Percentiles rank a stretch among this genome's conserved stretches.
phyloP scores from a whole-genome alignment of 2,888 invertebrate genomes.

The Athetis lepigone region DNA sequence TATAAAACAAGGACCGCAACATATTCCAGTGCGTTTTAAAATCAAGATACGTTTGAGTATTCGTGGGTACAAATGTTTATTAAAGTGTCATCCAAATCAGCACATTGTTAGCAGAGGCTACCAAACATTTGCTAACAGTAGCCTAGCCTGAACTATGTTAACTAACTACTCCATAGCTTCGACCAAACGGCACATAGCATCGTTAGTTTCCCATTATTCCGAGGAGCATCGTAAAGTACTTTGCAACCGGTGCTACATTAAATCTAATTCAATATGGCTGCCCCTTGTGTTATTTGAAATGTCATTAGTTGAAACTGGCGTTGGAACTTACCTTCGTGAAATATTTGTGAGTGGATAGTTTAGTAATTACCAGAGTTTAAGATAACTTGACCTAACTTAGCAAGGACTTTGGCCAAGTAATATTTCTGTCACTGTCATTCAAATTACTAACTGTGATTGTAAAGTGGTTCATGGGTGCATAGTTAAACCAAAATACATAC shows the following conservation, averaged over 20 bases:
- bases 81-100: not conserved
- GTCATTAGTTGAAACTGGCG: conserved; percentile 31
- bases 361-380: not conserved
- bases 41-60: no score
- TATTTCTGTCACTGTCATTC: no score
- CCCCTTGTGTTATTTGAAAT: conserved; percentile 15
- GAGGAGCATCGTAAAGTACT: conserved; percentile 36
- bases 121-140: not conserved
- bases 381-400: no score
- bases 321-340: conserved; percentile 27
- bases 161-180: conserved; percentile 26
- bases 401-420: no score
- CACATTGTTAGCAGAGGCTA: not conserved
- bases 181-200: conserved; percentile 30
- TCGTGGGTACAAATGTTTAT: not conserved
- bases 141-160: not conserved
- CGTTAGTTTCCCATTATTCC: conserved; percentile 41
- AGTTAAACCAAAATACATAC: no score
- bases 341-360: conserved; percentile 3
- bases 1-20: no score
- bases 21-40: no score
- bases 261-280: conserved; percentile 30
- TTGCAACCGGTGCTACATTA: conserved; percentile 30
- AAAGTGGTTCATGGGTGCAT: no score
- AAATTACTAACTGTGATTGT: no score